phyloP scores from a whole-genome alignment of 35 echinoderm and acorn worm genomes.

The Stichopus chloronotus region DNA sequence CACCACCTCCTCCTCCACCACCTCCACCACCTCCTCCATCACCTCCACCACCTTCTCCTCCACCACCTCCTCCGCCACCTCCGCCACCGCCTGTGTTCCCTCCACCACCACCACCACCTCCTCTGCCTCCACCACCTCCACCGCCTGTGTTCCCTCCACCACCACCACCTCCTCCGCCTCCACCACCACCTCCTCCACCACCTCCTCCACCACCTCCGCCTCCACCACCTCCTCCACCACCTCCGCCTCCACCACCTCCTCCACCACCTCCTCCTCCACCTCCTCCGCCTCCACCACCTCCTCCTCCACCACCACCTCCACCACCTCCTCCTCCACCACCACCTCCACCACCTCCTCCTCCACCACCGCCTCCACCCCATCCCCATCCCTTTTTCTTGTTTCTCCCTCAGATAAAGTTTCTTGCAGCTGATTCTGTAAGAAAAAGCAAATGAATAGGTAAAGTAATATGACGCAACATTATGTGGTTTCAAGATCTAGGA shows the following conservation, averaged over 20 bases:
- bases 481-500: no score
- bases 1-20: not conserved
- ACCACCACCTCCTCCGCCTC: not conserved
- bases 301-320: not conserved
- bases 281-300: not conserved
- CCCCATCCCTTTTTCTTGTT: constrained; percentile 9
- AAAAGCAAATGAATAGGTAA: no score
- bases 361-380: not conserved
- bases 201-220: no score
- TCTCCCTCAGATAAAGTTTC: not conserved
- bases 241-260: no score
- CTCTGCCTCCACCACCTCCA: no score
- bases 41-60: no score
- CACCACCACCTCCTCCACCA: no score
- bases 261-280: not conserved
- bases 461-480: no score
- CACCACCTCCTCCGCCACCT: not conserved
- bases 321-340: not conserved
- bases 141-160: not conserved
- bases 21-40: not conserved
- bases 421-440: not conserved
- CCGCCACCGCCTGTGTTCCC: not conserved
- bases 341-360: not conserved
- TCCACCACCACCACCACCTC: not conserved
- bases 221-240: no score